A percentile compares a stretch with the other conserved stretches of the same genome.
phyloP scores from a whole-genome alignment of 2,113 vertebrate species.

The Nycticorax nycticorax region DNA sequence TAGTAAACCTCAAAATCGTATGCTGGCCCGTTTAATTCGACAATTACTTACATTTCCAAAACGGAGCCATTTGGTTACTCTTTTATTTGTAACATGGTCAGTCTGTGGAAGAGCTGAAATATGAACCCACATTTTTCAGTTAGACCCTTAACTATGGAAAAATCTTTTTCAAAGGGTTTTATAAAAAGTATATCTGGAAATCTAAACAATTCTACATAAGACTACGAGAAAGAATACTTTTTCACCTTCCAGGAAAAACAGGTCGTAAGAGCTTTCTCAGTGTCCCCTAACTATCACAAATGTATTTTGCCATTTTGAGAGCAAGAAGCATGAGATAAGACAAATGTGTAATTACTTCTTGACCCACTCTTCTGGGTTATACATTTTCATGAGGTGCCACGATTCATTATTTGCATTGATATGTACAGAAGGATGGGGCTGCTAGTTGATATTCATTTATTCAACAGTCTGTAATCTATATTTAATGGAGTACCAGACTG shows the following conservation, averaged over 20 bases:
- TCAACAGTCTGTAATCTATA: slow-evolving; percentile 83
- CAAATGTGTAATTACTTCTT: slow-evolving; percentile 82
- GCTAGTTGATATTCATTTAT: slow-evolving; percentile 85
- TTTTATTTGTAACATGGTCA: background rate
- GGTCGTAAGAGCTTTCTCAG: slow-evolving; percentile 8
- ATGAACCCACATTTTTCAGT: background rate
- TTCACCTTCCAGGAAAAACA: slow-evolving; percentile 13
- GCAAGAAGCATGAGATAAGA: slow-evolving; percentile 78
- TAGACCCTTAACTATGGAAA: background rate
- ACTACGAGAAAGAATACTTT: background rate
- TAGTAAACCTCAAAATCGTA: background rate
- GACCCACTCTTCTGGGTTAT: slow-evolving; percentile 74
- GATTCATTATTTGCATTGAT: slow-evolving; percentile 81
- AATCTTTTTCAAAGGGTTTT: background rate
- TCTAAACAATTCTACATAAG: background rate
- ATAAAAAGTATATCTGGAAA: background rate
- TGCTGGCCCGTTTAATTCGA: background rate
- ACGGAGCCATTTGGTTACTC: background rate
- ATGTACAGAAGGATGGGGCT: slow-evolving; percentile 72
- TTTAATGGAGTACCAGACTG: slow-evolving; percentile 84
- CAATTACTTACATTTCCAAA: background rate
- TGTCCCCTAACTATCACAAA: slow-evolving; percentile 15
- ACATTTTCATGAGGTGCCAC: slow-evolving; percentile 79
- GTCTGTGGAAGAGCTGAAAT: background rate
- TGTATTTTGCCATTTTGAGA: slow-evolving; percentile 68